These are phyloP conservation scores for Bothrops jararaca DNA, from an alignment of 2,113 vertebrate species.

Conservation along the genomic window DNA sequence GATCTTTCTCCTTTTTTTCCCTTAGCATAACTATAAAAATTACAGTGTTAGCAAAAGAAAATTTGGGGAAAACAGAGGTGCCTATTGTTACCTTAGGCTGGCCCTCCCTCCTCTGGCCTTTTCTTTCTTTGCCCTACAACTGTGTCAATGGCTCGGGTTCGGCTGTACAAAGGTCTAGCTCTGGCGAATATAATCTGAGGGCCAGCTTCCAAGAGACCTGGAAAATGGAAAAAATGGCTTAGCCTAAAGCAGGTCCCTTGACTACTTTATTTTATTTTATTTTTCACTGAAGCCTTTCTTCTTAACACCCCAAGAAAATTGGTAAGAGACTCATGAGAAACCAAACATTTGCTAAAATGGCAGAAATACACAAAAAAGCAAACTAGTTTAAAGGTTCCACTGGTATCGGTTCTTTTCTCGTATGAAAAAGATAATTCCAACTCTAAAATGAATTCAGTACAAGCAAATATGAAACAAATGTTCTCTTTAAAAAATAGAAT, in stretches of 20 bases:
- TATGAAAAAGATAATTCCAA: not conserved
- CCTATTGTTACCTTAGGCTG: slow-evolving; percentile 62
- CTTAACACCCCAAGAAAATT: not conserved
- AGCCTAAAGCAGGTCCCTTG: not conserved
- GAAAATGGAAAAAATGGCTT: slow-evolving; percentile 57
- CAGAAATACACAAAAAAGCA: not conserved
- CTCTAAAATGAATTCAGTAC: not conserved
- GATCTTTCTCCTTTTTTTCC: not conserved
- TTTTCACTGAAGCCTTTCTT: not conserved
- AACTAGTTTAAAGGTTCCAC: not conserved
- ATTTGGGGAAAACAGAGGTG: not conserved
- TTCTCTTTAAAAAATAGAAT: not conserved
- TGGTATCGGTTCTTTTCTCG: not conserved
- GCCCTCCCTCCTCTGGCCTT: slow-evolving; percentile 61
- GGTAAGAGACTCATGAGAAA: not conserved
- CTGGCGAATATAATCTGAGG: slow-evolving; percentile 66
- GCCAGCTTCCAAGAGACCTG: slow-evolving; percentile 58
- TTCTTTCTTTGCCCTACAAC: slow-evolving; percentile 62
- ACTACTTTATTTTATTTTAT: not conserved
- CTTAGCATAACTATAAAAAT: slow-evolving; percentile 10
- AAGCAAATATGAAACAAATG: not conserved
- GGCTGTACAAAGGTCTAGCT: slow-evolving; percentile 63
- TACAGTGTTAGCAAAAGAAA: slow-evolving; percentile 30
- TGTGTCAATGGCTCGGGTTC: slow-evolving; percentile 51
- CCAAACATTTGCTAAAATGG: not conserved